phyloP scores from a whole-genome alignment of 1,140 invertebrate genomes.

The Probaryconus sp. region DNA sequence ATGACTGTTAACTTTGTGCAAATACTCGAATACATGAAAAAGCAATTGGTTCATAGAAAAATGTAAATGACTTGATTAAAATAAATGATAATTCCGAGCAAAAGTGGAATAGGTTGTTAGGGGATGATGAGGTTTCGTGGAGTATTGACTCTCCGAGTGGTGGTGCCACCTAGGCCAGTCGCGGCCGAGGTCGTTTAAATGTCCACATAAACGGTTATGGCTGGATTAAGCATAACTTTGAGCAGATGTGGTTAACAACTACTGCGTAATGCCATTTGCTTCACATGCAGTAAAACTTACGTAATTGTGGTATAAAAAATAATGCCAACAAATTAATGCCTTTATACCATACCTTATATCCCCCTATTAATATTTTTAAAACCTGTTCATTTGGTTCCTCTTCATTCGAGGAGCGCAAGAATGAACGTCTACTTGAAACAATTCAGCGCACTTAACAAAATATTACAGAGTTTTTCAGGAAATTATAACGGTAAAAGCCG shows the following conservation, averaged over 20 bases:
- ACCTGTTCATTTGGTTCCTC: too few species aligned
- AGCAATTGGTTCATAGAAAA: too few species aligned
- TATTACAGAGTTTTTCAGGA: too few species aligned
- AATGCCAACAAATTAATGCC: background rate
- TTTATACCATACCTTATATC: background rate
- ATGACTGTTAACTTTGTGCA: too few species aligned
- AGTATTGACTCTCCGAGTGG: conserved; percentile 23
- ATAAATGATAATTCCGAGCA: conserved; percentile 13
- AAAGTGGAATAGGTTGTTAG: background rate
- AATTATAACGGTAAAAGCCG: too few species aligned
- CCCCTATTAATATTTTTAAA: too few species aligned
- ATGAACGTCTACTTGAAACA: too few species aligned
- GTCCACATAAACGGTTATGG: conserved; percentile 22
- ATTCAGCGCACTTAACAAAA: too few species aligned
- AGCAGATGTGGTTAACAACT: conserved; percentile 29
- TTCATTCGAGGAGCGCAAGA: too few species aligned
- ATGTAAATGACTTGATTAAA: too few species aligned
- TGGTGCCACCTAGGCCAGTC: conserved; percentile 34
- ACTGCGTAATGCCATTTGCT: conserved; percentile 4
- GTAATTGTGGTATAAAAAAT: background rate
- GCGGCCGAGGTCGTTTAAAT: conserved; percentile 18
- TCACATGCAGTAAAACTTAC: background rate
- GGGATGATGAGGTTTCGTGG: conserved; percentile 1
- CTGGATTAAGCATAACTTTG: conserved; percentile 15
- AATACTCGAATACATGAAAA: too few species aligned